Percentiles rank a stretch among this genome's conserved stretches.
phyloP scores from a whole-genome alignment of 2,113 vertebrate species.

The Pseudois nayaur region DNA sequence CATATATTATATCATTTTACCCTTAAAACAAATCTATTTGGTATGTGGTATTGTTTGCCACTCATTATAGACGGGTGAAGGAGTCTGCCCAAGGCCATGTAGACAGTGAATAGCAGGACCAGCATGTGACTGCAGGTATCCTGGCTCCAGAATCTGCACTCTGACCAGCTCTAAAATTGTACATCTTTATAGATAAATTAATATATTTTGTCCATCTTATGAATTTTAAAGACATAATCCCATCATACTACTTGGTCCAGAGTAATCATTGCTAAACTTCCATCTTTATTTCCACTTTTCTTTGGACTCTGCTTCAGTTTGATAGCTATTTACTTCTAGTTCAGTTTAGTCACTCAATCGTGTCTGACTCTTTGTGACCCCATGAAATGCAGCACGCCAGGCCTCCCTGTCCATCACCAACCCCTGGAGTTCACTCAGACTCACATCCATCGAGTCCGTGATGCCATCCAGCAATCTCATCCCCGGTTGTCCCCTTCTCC shows the following conservation, averaged over 20 bases:
- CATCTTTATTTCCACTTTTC: background rate
- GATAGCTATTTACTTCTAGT: slow-evolving; percentile 9
- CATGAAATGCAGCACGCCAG: no score
- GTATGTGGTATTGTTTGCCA: background rate
- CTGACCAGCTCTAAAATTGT: background rate
- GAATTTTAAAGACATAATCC: background rate
- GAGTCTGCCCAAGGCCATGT: background rate
- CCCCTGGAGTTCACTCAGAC: no score
- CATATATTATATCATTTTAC: background rate
- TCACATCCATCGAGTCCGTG: no score
- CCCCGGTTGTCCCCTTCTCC: no score
- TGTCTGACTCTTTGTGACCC: no score
- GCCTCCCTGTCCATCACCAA: no score
- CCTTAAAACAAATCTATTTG: background rate
- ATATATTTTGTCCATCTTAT: background rate
- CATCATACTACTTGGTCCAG: background rate
- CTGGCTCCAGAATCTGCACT: background rate
- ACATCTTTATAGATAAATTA: background rate
- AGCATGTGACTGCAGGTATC: background rate
- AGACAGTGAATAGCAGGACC: background rate
- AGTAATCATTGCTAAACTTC: background rate
- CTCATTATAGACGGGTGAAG: background rate
- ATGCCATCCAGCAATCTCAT: no score
- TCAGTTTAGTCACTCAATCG: no score
- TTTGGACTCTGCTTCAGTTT: background rate